Evolutionary conservation across 2,113 vertebrate species (phyloP).

Genomic region (Myanophis thanlyinensis): DNA sequence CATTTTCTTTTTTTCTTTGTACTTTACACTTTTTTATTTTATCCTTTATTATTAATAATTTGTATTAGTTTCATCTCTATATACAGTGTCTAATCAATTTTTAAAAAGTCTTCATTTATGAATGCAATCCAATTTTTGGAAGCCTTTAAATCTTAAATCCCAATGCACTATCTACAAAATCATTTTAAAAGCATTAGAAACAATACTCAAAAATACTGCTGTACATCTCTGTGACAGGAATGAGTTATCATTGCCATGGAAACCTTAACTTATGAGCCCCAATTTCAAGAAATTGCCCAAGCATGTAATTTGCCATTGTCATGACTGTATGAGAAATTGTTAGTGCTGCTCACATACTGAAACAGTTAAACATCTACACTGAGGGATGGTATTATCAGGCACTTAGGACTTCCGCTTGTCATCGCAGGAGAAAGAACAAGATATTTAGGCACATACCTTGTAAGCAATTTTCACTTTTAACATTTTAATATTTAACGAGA

Average conservation of each 20-base stretch:
- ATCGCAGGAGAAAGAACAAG: neutral
- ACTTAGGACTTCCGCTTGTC: neutral
- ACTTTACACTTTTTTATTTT: neutral
- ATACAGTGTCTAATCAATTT: neutral
- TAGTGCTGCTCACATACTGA: neutral
- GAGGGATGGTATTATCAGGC: neutral
- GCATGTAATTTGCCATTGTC: conserved; percentile 16
- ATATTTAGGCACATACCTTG: neutral
- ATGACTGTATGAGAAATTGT: conserved; percentile 4
- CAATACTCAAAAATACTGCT: neutral
- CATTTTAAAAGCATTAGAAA: conserved; percentile 21
- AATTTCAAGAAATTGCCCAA: conserved; percentile 18
- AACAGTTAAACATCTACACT: neutral
- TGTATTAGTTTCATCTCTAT: neutral
- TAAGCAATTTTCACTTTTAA: neutral
- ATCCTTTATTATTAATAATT: neutral
- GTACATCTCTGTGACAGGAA: conserved; percentile 12
- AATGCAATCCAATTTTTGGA: neutral
- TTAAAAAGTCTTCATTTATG: neutral
- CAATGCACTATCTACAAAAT: conserved; percentile 11
- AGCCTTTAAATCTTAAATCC: conserved; percentile 6
- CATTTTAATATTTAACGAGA: neutral
- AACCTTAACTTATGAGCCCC: conserved; percentile 28
- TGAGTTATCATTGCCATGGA: conserved; percentile 20
- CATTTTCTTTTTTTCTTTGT: neutral